Evolutionary conservation across 2,797 vertebrate species (phyloP).

Genomic region (Taeniopygia guttata): DNA sequence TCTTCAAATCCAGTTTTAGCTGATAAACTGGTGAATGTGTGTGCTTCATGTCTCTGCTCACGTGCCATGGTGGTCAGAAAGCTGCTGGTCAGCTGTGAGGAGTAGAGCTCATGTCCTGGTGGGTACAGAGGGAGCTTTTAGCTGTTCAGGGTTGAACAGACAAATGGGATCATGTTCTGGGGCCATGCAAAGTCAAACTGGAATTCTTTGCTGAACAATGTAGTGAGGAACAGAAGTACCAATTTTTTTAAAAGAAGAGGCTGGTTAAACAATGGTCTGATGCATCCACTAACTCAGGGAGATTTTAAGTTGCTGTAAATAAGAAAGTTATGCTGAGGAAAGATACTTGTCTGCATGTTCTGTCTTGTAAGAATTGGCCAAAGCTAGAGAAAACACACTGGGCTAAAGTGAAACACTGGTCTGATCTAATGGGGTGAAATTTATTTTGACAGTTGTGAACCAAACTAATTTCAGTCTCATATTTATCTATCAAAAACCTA

Average conservation of each 20-base stretch:
- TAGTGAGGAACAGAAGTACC: background rate
- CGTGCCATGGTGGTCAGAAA: background rate
- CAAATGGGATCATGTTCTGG: background rate
- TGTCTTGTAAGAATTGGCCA: background rate
- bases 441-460: background rate
- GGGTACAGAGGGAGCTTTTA: background rate
- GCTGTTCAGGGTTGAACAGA: background rate
- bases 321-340: background rate
- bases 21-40: background rate
- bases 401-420: background rate
- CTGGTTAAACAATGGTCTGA: background rate
- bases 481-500: background rate
- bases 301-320: constrained; percentile 46
- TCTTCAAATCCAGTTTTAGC: background rate
- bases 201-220: background rate
- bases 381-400: background rate
- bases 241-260: background rate
- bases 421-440: background rate
- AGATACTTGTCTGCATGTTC: background rate
- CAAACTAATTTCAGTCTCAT: background rate
- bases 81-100: constrained; percentile 26
- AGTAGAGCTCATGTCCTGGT: background rate
- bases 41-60: background rate
- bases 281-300: constrained; percentile 54
- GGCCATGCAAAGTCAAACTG: background rate